phyloP scores from a whole-genome alignment of 2,797 vertebrate species.

The Erpetoichthys calabaricus region DNA sequence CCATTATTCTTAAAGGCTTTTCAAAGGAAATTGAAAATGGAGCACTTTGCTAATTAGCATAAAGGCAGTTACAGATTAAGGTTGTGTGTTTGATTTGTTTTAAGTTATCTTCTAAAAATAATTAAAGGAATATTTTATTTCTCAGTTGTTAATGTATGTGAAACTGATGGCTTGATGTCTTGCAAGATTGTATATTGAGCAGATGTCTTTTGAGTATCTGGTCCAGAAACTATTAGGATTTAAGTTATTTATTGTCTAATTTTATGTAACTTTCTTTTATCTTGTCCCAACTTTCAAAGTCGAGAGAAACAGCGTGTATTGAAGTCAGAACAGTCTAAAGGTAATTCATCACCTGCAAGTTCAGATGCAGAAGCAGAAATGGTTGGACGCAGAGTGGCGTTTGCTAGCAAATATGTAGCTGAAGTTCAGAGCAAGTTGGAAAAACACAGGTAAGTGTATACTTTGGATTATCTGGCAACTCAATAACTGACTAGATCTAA shows the following conservation, averaged over 20 bases:
- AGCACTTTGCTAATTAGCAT: no score
- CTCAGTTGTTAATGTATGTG: no score
- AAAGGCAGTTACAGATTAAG: no score
- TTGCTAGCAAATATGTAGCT: constrained; percentile 48
- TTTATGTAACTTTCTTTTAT: no score
- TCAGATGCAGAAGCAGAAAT: constrained; percentile 49
- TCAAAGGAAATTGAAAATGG: no score
- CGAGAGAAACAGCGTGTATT: constrained; percentile 73
- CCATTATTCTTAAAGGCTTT: no score
- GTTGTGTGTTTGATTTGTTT: no score
- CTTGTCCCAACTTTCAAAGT: constrained; percentile 31
- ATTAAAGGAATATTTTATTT: no score
- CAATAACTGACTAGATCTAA: no score
- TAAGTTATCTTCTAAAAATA: no score
- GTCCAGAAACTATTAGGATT: background rate
- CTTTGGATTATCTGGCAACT: background rate
- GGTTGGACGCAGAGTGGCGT: constrained; percentile 40
- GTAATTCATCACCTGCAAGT: constrained; percentile 36
- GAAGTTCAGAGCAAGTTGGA: constrained; percentile 65
- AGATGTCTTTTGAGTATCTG: no score
- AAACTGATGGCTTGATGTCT: background rate
- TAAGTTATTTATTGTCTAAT: background rate
- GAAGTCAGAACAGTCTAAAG: constrained; percentile 45
- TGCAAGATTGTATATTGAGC: no score
- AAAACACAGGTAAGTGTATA: constrained; percentile 63